Evolutionary conservation across 2,113 vertebrate genomes (phyloP), one percentile per base, ranked within the genome.

Genomic region (Clarias batrachus): DNA sequence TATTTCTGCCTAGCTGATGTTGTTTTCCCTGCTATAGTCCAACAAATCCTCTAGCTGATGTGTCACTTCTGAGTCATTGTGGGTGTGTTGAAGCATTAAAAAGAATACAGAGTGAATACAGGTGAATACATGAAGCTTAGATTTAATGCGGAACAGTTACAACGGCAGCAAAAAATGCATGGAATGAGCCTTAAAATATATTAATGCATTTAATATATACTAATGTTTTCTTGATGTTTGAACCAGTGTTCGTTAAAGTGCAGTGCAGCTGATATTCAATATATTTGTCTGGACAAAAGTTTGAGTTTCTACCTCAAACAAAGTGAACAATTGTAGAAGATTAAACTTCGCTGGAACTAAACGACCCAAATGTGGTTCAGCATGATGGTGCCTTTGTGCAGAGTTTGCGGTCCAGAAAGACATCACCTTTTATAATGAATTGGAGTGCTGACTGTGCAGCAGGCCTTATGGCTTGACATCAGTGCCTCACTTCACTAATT

Each of bases 1-100:
- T 52, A 25, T 76, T 23, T 48, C 73, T 77, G 4, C 48, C 41
- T 6, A 56, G 48, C 12, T 27, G 17, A n/a, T 56, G 25, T 27
- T 77, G 74, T 77, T 41, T 4, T 68, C 73, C 33, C 19, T 74
- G 71, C 73, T 76, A 76, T 37, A 37, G 19, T 70, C 66, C 66
- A 70, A 2, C 16, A 13, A 76, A 54, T 76, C 23, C 25, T 76
- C 48, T 54, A 25, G 23, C 14, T 76, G 8, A 52, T 74, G 25
- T 54, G 48, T 77, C 12, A 77, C 27, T 25, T 77, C 48, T 76
- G 74, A 56, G 74, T 77, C 74, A 77, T 11, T 56, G 12, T 77
- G 48, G 25, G 74, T 56, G 48, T 77, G 74, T 77, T 76, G 25
- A 27, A 56, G 11, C 74, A 48, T 9, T 25, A 21, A 1, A 52